Conservation (phyloP, 2,797 vertebrate genomes). For the Mus caroli region DNA sequence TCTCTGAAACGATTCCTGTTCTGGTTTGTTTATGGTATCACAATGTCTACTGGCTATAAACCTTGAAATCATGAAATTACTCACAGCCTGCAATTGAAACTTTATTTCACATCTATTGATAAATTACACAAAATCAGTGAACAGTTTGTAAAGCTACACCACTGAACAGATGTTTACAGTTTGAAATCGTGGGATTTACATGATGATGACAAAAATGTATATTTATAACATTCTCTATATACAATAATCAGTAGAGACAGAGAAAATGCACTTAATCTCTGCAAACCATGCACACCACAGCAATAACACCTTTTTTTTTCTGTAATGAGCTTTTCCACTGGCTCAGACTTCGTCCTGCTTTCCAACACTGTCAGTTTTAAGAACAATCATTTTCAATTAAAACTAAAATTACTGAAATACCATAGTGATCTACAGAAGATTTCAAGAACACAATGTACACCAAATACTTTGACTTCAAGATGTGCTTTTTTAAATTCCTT, state of each 20-base stretch:
- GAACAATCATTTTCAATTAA: conserved; percentile 73
- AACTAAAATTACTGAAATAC: conserved; percentile 82
- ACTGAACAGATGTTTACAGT: conserved; percentile 86
- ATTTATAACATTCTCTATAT: conserved; percentile 89
- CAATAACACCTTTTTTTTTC: conserved; percentile 83
- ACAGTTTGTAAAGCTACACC: conserved; percentile 87
- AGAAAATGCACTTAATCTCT: conserved; percentile 87
- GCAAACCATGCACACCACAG: conserved; percentile 91
- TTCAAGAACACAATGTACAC: conserved; percentile 81
- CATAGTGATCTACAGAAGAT: conserved; percentile 80
- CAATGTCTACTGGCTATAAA: conserved; percentile 24
- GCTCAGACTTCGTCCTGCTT: conserved; percentile 80
- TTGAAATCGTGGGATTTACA: conserved; percentile 85
- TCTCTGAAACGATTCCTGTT: conserved; percentile 24
- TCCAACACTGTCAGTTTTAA: conserved; percentile 81
- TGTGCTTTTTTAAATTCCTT: conserved; percentile 63
- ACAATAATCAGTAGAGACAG: conserved; percentile 89
- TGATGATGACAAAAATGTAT: conserved; percentile 87
- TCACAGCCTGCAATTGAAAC: conserved; percentile 86
- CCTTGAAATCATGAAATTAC: conserved; percentile 77
- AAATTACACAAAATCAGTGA: conserved; percentile 90
- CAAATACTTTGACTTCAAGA: conserved; percentile 77
- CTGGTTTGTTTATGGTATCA: not conserved
- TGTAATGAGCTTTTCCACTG: conserved; percentile 84
- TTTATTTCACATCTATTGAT: conserved; percentile 90